Evolutionary conservation across 1,140 invertebrate genomes (phyloP).

Genomic region (Nasonia longicornis): DNA sequence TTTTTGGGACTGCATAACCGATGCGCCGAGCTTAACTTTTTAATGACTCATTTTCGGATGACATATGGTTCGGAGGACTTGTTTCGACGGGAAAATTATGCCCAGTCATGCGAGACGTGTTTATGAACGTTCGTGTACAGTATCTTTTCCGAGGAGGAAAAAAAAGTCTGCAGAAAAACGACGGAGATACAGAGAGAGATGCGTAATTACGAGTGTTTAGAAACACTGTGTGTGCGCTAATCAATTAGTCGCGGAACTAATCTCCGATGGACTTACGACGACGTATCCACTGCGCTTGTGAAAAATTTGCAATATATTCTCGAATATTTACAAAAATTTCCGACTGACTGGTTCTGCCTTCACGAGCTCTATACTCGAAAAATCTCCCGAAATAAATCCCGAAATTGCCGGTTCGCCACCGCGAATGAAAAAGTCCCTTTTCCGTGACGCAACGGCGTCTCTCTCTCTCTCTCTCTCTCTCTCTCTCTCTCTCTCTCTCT

Average conservation of each 20-base stretch:
- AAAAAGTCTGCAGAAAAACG: too few relatives aligned
- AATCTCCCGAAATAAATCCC: background rate
- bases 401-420: background rate
- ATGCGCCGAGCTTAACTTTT: background rate
- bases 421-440: background rate
- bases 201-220: background rate
- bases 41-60: background rate
- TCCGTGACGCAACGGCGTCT: background rate
- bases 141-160: too few relatives aligned
- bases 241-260: background rate
- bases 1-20: background rate
- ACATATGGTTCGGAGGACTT: background rate
- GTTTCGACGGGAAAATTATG: background rate
- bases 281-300: too few relatives aligned
- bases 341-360: too few relatives aligned
- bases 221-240: background rate
- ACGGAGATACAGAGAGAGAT: background rate
- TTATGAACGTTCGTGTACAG: background rate
- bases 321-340: background rate
- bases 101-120: background rate
- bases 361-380: background rate
- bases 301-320: background rate
- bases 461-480: background rate
- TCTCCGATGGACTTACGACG: too few relatives aligned
- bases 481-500: background rate